Conservation (phyloP, 2,888 invertebrate genomes). For the Trimorus sp. region DNA sequence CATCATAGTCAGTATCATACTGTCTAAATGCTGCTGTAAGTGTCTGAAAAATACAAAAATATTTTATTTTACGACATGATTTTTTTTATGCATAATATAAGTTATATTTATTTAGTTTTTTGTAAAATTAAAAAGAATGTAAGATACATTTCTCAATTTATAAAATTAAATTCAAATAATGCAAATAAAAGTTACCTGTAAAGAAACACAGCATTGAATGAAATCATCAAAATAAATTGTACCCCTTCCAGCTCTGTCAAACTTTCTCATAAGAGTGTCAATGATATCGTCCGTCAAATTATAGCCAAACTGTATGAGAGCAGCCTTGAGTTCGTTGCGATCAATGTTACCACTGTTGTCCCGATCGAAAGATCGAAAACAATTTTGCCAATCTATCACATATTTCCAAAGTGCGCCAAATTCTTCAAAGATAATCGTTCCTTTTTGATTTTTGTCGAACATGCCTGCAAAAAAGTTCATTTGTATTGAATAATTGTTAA, state of each 20-base stretch:
- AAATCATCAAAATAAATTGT: slow-evolving; percentile 99
- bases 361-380: slow-evolving; percentile 96
- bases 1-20: slow-evolving; percentile 95
- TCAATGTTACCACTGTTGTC: slow-evolving; percentile 97
- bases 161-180: no score
- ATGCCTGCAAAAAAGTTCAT: slow-evolving; percentile 86
- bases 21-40: slow-evolving; percentile 93
- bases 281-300: slow-evolving; percentile 92
- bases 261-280: slow-evolving; percentile 92
- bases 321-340: slow-evolving; percentile 88
- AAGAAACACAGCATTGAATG: slow-evolving; percentile 96
- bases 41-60: slow-evolving; percentile 90
- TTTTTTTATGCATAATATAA: no score
- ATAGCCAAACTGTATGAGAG: slow-evolving; percentile 87
- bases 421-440: slow-evolving; percentile 96
- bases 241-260: slow-evolving; percentile 94
- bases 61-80: no score
- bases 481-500: slow-evolving; percentile 3
- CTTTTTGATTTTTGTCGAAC: slow-evolving; percentile 96
- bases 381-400: slow-evolving; percentile 98
- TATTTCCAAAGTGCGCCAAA: slow-evolving; percentile 99
- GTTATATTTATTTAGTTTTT: no score
- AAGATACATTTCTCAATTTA: no score
- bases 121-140: no score
- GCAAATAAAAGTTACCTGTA: slow-evolving; percentile 88